Percentiles rank a stretch among this genome's conserved stretches.
phyloP scores from a whole-genome alignment of 2,113 vertebrate species.

The Solea senegalensis region DNA sequence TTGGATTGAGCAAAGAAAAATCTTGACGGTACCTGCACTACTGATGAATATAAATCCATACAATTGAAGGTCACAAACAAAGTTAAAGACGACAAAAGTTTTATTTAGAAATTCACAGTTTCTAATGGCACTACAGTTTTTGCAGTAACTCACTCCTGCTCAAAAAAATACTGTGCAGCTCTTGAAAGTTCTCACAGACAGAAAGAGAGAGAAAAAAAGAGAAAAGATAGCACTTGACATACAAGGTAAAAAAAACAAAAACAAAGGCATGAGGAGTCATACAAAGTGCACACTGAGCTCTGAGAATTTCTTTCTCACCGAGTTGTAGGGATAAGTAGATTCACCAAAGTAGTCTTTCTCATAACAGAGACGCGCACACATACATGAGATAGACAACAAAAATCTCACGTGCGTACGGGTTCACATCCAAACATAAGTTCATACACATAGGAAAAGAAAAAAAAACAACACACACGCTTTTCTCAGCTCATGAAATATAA shows the following conservation, averaged over 20 bases:
- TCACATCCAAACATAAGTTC: slow-evolving; percentile 22
- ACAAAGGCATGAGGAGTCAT: slow-evolving; percentile 87
- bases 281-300: slow-evolving; percentile 93
- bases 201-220: slow-evolving; percentile 40
- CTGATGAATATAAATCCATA: background rate
- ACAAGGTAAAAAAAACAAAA: slow-evolving; percentile 75
- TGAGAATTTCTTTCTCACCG: slow-evolving; percentile 74
- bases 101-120: slow-evolving; percentile 99
- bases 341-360: slow-evolving; percentile 62
- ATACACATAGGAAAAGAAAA: slow-evolving; percentile 62
- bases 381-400: slow-evolving; percentile 22
- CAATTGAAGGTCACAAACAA: slow-evolving; percentile 56
- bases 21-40: too few species aligned
- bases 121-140: slow-evolving; percentile 97
- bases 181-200: slow-evolving; percentile 62
- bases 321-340: slow-evolving; percentile 47
- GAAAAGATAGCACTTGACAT: slow-evolving; percentile 88
- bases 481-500: slow-evolving; percentile 46
- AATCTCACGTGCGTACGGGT: slow-evolving; percentile 43
- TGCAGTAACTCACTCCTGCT: slow-evolving; percentile 89
- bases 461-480: slow-evolving; percentile 12
- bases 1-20: too few species aligned
- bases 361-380: slow-evolving; percentile 38
- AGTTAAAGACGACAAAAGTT: slow-evolving; percentile 89
- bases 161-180: slow-evolving; percentile 83